Evolutionary conservation across 2,113 vertebrate species (phyloP).

Genomic region (Anseranas semipalmata): DNA sequence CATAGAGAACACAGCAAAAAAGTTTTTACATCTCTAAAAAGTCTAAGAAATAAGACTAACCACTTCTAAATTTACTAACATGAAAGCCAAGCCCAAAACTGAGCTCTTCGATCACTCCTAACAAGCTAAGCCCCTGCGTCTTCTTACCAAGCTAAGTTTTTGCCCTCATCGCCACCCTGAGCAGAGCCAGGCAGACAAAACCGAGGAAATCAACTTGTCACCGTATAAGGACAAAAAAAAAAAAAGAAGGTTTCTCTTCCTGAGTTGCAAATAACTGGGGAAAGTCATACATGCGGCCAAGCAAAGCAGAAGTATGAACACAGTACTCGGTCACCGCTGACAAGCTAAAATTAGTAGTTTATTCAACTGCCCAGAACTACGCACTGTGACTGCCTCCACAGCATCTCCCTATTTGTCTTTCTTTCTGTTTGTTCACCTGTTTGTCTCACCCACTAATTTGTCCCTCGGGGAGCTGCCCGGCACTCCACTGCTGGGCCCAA

Average conservation of each 20-base stretch:
- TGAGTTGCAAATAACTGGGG: slow-evolving; percentile 29
- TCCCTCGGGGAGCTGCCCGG: background rate
- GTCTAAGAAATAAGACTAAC: background rate
- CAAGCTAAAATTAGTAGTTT: slow-evolving; percentile 57
- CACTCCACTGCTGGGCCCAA: background rate
- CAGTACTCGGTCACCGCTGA: background rate
- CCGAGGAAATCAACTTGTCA: background rate
- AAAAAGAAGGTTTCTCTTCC: slow-evolving; percentile 26
- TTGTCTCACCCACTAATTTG: background rate
- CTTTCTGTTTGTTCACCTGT: background rate
- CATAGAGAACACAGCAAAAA: background rate
- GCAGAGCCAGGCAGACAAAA: background rate
- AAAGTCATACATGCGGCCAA: background rate
- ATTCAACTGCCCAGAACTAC: slow-evolving; percentile 43
- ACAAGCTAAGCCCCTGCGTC: background rate
- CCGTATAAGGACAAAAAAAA: slow-evolving; percentile 25
- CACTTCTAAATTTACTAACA: background rate
- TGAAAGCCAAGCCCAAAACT: background rate
- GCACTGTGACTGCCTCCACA: background rate
- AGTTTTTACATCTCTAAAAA: background rate
- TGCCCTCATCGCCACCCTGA: background rate
- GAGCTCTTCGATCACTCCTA: background rate
- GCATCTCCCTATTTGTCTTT: slow-evolving; percentile 24
- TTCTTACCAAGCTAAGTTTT: background rate
- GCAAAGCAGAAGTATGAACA: slow-evolving; percentile 25